Conservation (phyloP, 2,888 invertebrate species). For the Acleris sparsana region DNA sequence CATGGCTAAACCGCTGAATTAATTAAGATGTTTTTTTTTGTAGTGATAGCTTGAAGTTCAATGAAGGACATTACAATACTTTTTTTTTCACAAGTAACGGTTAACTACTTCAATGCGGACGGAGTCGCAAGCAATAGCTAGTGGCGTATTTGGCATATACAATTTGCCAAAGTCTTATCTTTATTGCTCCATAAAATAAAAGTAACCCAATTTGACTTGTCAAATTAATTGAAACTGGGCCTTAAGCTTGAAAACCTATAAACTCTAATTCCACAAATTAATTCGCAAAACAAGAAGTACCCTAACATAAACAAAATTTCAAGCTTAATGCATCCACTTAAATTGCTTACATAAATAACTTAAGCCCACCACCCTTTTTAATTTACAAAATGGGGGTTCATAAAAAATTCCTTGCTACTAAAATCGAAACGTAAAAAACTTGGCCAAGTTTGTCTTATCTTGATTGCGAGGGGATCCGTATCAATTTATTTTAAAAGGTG, state of each 20-base stretch:
- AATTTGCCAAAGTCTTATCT: no score
- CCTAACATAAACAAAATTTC: slow-evolving; percentile 35
- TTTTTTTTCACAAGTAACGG: no score
- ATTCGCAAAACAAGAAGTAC: slow-evolving; percentile 34
- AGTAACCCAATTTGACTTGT: neutral
- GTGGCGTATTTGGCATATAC: no score
- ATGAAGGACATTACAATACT: no score
- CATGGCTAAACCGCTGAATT: no score
- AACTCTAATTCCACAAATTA: slow-evolving; percentile 32
- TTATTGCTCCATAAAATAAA: no score
- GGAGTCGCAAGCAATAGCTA: no score
- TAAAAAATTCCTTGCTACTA: slow-evolving; percentile 34
- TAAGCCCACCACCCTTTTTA: slow-evolving; percentile 37
- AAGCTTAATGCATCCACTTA: slow-evolving; percentile 33
- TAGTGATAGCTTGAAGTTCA: no score
- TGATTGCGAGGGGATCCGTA: slow-evolving; percentile 31
- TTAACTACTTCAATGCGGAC: no score
- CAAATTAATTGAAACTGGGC: neutral
- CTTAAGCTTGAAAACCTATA: slow-evolving; percentile 10
- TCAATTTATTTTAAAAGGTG: slow-evolving; percentile 26
- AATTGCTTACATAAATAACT: slow-evolving; percentile 36
- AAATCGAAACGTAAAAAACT: slow-evolving; percentile 36
- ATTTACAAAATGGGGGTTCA: slow-evolving; percentile 37
- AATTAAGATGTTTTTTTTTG: no score
- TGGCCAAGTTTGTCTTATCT: slow-evolving; percentile 12